Evolutionary conservation across 2,797 vertebrate species (phyloP), one percentile per base, ranked within the genome.

Genomic region (Microcaecilia unicolor): DNA sequence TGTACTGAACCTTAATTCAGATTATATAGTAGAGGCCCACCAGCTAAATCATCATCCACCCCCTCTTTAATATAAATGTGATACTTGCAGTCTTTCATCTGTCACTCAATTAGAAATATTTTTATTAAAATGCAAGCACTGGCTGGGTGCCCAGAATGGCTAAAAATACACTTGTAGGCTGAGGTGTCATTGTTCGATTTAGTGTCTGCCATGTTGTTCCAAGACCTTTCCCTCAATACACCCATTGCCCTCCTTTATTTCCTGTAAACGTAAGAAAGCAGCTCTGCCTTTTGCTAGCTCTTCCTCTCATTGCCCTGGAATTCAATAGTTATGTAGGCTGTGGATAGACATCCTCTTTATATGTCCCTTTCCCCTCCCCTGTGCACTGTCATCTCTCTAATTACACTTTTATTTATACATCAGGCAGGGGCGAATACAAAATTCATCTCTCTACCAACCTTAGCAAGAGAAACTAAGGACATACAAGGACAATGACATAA

Each of bases 71-170:
- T 38, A 51, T 4, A 21, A 38, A 44, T 48, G 41, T 58, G 64
- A 60, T 48, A 44, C 44, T 44, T 44, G 41, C 64, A 46, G 12
- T 5, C 35, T 31, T 33, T 20, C 37, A 45, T 42, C 45, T 39
- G 38, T 32, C 17, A 2, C 7, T 2, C 39, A 41, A 45, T 52
- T 25, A 53, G 49, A 63, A 57, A 47, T 52, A 48, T 38, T 58
- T 63, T 55, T 41, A 44, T 44, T 33, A 37, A 64, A 56, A 69
- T 29, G 46, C 41, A 50, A 35, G 34, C 38, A 18, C 47, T 51
- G 59, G 57, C 56, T 28, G n/a, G 20, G 4, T 6, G 29, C 42
- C 10, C 15, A 26, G 45, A 36, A 56, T 41, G 41, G 45, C 63
- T 60, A 37, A 63, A 67, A 67, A 57, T 58, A 31, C 25, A 51